Conservation (phyloP, 2,113 vertebrate species). For the Hiodon tergisus region DNA sequence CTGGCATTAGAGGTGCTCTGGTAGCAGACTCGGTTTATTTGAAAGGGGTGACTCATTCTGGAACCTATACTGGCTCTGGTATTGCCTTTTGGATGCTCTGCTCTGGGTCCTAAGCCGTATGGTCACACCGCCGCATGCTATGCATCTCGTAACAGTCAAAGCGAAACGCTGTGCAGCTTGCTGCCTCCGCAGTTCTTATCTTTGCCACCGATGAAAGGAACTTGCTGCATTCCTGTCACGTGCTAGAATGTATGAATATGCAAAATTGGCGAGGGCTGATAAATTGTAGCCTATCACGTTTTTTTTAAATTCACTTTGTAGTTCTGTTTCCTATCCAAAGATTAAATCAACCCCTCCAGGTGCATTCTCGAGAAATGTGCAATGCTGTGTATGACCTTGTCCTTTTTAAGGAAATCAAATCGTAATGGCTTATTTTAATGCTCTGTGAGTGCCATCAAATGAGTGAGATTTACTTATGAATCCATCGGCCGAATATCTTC, state of each 20-base stretch:
- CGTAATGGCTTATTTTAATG: not conserved
- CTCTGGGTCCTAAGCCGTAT: too few species aligned
- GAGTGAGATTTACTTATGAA: not conserved
- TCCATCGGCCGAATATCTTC: not conserved
- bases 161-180: not conserved
- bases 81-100: too few species aligned
- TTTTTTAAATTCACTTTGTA: not conserved
- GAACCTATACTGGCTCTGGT: too few species aligned
- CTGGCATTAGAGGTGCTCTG: too few species aligned
- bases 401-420: not conserved
- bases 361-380: not conserved
- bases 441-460: not conserved
- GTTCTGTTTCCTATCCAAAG: slow-evolving; percentile 1
- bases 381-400: not conserved
- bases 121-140: too few species aligned
- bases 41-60: too few species aligned
- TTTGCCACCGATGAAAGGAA: not conserved
- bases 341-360: not conserved
- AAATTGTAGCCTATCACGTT: not conserved
- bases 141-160: not conserved
- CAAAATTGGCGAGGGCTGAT: not conserved
- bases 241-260: not conserved
- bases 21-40: too few species aligned
- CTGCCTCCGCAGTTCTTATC: not conserved
- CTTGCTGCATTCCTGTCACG: not conserved